Percentiles rank a stretch among this genome's conserved stretches.
Evolutionary conservation across 2,888 invertebrate species (phyloP).

Genomic region (Chymomyza amoena): DNA sequence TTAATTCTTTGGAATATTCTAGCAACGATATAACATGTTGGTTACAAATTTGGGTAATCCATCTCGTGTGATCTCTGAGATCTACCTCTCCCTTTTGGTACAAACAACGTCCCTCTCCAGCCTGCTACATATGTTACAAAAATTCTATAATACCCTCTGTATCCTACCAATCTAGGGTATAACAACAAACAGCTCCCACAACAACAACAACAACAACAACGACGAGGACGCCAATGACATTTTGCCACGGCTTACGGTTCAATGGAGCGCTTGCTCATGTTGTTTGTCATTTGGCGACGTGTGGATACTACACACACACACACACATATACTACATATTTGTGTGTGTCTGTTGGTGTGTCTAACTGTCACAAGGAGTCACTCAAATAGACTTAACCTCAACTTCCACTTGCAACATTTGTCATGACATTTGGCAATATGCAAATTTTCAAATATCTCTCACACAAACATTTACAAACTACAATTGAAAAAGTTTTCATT

Average conservation of each 20-base stretch:
- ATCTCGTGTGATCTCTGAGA: too few species aligned
- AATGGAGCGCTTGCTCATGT: constrained; percentile 52
- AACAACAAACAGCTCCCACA: not conserved
- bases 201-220: not conserved
- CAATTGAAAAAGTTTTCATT: not conserved
- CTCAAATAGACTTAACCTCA: constrained; percentile 1
- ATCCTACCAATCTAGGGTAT: too few species aligned
- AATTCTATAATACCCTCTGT: too few species aligned
- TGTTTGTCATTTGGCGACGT: constrained; percentile 56
- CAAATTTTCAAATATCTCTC: constrained; percentile 40
- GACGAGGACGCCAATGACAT: constrained; percentile 31
- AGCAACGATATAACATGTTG: too few species aligned
- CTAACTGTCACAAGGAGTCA: constrained; percentile 1
- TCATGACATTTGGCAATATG: constrained; percentile 58
- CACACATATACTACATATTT: not conserved
- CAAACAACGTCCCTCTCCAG: too few species aligned
- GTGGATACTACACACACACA: not conserved
- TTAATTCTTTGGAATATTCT: too few species aligned
- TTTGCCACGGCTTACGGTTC: constrained; percentile 50
- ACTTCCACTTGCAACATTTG: constrained; percentile 25
- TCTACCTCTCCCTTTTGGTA: too few species aligned
- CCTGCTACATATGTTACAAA: too few species aligned
- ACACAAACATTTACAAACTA: not conserved
- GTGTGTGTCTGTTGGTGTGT: constrained; percentile 3
- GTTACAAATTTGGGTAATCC: too few species aligned